Base-by-base conservation (phyloP, 2,797 vertebrate genomes). In the Podarcis lilfordi region DNA sequence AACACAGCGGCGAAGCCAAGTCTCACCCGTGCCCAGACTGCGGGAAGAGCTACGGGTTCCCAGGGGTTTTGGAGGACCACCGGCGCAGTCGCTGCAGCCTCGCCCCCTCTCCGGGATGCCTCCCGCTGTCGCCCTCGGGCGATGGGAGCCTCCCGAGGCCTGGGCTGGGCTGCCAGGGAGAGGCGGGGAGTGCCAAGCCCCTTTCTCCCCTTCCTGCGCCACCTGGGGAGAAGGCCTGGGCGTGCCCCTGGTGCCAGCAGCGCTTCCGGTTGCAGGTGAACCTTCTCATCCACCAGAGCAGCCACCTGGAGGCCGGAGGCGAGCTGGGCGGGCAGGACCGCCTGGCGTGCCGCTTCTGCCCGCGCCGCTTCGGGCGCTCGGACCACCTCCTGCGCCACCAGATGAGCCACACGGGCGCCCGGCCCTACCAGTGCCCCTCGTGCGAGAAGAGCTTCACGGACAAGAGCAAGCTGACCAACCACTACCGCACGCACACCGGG, bases 241-340 rank as follows among this genome's bases (percentile, higher is more conserved):
- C 98, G 21, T 98, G 98, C 78, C 98, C 98, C 11, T 98, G 98
- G 95, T 98, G 98, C 82, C 98, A 98, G 95, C 98, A 98, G 96
- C 98, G 98, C 85, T 98, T 98, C 96, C 98, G 98, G 94, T 97
- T 98, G 92, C 98, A 98, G 94, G 98, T 98, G 96, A 98, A 98
- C 92, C 96, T 98, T 90, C 97, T 98, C 5, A 95, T 98, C 88
- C 98, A 98, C 96, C 98, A 98, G 95, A 98, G 98, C 91, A 97
- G 97, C 96, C 98, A 98, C 92, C 97, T 97, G 2, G 98, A 83
- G 98, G 81, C 68, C 0, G 35, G 82, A 2, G 19, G 75, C 0
- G 75, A 80, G 27, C 45, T 27, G 19, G 1, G 55, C 37, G 23
- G 76, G 13, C 35, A 27, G 88, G 91, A 77, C 79, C 59, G n/a